Evolutionary conservation across 2,888 invertebrate species (phyloP).

Genomic region (Neoaliturus tenellus): DNA sequence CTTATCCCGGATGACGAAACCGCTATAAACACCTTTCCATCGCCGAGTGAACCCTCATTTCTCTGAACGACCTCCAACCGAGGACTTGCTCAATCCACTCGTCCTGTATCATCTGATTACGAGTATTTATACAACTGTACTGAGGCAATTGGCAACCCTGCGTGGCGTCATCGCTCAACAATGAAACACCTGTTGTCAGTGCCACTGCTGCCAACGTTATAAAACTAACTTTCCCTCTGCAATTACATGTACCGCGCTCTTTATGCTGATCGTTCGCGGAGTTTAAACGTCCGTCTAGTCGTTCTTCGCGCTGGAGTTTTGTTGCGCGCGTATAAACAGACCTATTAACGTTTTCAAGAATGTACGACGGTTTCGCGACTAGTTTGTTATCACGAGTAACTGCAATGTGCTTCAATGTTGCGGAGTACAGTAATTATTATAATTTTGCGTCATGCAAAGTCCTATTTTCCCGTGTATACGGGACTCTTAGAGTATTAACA

Average conservation of each 20-base stretch:
- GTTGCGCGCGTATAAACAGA: background rate
- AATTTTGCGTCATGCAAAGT: background rate
- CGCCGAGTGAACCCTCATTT: background rate
- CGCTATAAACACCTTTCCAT: background rate
- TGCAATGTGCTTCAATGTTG: background rate
- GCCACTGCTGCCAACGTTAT: conserved; percentile 37
- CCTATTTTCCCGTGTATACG: background rate
- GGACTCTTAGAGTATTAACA: background rate
- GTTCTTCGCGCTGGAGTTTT: background rate
- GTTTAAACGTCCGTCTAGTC: conserved; percentile 1
- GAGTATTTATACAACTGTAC: background rate
- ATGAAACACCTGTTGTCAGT: conserved; percentile 38
- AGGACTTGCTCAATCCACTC: background rate
- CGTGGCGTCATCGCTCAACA: conserved; percentile 36
- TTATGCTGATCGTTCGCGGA: conserved; percentile 36
- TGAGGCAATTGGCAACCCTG: conserved; percentile 14
- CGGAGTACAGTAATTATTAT: background rate
- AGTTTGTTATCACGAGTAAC: background rate
- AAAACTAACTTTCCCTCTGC: conserved; percentile 43
- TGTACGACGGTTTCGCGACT: background rate
- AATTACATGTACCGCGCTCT: conserved; percentile 37
- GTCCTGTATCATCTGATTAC: background rate
- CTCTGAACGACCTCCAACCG: background rate
- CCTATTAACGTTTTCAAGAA: background rate
- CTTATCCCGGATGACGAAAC: background rate